Evolutionary conservation across 2,888 invertebrate genomes (phyloP).

Genomic region (Caenorhabditis sp.): DNA sequence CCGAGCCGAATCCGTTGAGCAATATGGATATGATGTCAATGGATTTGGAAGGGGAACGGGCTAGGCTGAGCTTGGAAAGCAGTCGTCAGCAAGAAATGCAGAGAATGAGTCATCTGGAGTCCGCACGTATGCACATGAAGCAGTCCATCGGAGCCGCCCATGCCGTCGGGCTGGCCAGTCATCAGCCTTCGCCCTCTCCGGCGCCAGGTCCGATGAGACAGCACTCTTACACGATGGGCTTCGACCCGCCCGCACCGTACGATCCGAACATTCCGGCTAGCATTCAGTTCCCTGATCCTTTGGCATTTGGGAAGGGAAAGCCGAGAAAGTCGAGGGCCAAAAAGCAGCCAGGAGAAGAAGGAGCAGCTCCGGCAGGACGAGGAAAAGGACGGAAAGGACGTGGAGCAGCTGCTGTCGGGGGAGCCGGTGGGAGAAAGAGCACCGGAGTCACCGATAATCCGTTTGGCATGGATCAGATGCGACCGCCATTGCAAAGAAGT

Average conservation of each 20-base stretch:
- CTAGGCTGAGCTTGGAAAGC: slow-evolving; percentile 3
- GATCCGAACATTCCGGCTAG: slow-evolving; percentile 45
- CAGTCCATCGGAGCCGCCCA: slow-evolving; percentile 59
- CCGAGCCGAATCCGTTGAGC: slow-evolving; percentile 21
- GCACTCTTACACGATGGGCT: slow-evolving; percentile 34
- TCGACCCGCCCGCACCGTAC: slow-evolving; percentile 49
- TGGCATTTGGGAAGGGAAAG: slow-evolving; percentile 24
- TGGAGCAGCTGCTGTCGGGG: slow-evolving; percentile 24
- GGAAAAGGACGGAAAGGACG: slow-evolving; percentile 36
- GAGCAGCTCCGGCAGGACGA: slow-evolving; percentile 10
- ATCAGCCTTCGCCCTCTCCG: slow-evolving; percentile 11
- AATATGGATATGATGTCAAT: slow-evolving; percentile 25
- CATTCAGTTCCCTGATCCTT: slow-evolving; percentile 29
- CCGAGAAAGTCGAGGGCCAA: slow-evolving; percentile 26
- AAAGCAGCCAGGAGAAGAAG: slow-evolving; percentile 28
- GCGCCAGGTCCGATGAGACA: slow-evolving; percentile 37
- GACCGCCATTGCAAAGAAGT: slow-evolving; percentile 54
- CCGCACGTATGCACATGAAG: slow-evolving; percentile 58
- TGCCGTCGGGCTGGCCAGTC: slow-evolving; percentile 53
- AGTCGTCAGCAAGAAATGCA: slow-evolving; percentile 22
- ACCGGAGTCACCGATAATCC: slow-evolving; percentile 30
- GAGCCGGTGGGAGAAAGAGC: slow-evolving; percentile 40
- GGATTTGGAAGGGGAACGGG: slow-evolving; percentile 21
- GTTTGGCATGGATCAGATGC: slow-evolving; percentile 43
- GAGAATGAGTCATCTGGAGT: slow-evolving; percentile 53